Base-by-base conservation (phyloP, 1,140 invertebrate genomes). In the Drosophila willistoni region DNA sequence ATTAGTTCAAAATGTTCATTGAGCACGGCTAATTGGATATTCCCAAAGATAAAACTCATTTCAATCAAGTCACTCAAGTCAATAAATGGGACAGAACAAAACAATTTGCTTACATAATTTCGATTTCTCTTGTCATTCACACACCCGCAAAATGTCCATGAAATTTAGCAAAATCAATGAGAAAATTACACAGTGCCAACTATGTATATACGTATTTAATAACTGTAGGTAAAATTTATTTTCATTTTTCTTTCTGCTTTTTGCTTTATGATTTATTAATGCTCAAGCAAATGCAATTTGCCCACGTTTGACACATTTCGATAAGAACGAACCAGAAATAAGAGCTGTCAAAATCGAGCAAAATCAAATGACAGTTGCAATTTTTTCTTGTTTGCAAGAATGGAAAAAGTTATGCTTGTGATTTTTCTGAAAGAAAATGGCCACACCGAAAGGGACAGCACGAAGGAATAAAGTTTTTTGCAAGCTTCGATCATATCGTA, bases 321-420 rank as follows among this genome's bases (percentile, higher is more conserved):
- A 79, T 86, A 82, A 86, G 83, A 39, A 3, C 36, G 12, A 39
- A 39, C 36, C 36, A 39, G 17, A 42, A 80, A 77, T 83, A 71
- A 67, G 73, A 84, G 73, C 73, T 80, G 80, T 89, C 84, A 89
- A 73, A 73, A 84, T 70, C 71, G 71, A 71, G 66, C 19, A 78
- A 73, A 74, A 78, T 79, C 77, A 86, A 79, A 84, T 89, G 84
- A 76, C 84, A 89, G 81, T 69, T 81, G 84, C 71, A 81, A 79
- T 84, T 89, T 68, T 29, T 29, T 29, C 29, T 25, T 25, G 22
- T 25, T 25, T 25, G 77, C 59, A 75, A 19, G 19, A 51, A 39
- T 39, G 44, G 9, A 51, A 87, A 90, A 84, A 65, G 89, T 89
- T 71, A 57, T 13, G 41, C 13, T 39, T 39, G 10, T 10, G 25